These are phyloP conservation scores for Halcyon smyrnensis DNA, from an alignment of 2,797 vertebrate species.

Conservation along the genomic window DNA sequence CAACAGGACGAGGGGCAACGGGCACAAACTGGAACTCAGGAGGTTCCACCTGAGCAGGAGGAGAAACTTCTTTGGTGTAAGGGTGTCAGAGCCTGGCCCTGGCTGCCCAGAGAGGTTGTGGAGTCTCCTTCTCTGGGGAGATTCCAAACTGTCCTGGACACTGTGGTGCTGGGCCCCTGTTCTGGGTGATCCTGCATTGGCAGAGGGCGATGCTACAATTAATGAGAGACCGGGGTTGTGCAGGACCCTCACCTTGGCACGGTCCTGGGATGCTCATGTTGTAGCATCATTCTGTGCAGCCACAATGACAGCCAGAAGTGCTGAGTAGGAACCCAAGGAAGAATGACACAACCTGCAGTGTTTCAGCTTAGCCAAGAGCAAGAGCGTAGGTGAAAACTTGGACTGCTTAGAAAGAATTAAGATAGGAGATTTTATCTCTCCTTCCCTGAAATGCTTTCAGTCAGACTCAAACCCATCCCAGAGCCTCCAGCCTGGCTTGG, in stretches of 20 bases:
- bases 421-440: constrained; percentile 8
- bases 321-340: neutral
- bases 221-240: neutral
- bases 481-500: neutral
- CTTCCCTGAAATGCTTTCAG: neutral
- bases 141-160: too few species aligned
- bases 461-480: neutral
- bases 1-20: too few species aligned
- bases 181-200: too few species aligned
- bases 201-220: neutral
- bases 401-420: neutral
- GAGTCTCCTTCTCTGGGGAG: too few species aligned
- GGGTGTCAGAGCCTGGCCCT: too few species aligned
- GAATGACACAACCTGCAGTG: neutral
- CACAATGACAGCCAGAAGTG: accelerated
- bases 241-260: accelerated
- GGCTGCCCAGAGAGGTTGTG: too few species aligned
- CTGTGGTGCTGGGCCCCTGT: too few species aligned
- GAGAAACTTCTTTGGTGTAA: too few species aligned
- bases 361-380: neutral
- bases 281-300: accelerated
- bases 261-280: accelerated
- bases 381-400: neutral
- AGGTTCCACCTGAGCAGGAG: too few species aligned
- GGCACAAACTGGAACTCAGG: too few species aligned